Percentiles rank a stretch among this genome's conserved stretches.
Conservation (phyloP, 1,140 invertebrate genomes). For the Lutraria rhynchaena region DNA sequence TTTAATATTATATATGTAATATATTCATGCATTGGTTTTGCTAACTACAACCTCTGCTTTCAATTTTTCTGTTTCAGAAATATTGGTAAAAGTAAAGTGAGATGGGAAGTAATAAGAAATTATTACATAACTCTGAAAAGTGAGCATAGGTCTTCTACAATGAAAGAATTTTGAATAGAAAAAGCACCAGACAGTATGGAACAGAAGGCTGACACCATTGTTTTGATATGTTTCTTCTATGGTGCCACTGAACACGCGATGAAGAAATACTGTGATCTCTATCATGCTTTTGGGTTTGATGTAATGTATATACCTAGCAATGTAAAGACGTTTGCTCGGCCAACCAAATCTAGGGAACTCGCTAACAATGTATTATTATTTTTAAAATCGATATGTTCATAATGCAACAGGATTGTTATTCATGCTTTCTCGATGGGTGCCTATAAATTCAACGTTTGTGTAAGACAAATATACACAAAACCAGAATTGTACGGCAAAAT, state of each 20-base stretch:
- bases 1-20: too few relatives aligned
- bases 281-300: conserved; percentile 30
- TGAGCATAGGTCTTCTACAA: too few relatives aligned
- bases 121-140: too few relatives aligned
- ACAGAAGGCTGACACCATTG: conserved; percentile 1
- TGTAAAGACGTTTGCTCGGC: conserved; percentile 48
- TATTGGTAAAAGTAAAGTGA: too few relatives aligned
- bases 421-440: conserved; percentile 53
- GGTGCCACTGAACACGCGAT: conserved; percentile 15
- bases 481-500: conserved; percentile 1
- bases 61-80: too few relatives aligned
- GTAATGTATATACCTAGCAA: conserved; percentile 11
- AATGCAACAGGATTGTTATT: conserved; percentile 27
- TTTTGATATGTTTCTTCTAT: conserved; percentile 43
- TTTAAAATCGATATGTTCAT: background rate
- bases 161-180: too few relatives aligned
- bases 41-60: too few relatives aligned
- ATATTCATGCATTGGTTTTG: too few relatives aligned
- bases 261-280: conserved; percentile 21
- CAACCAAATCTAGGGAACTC: conserved; percentile 18
- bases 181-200: too few relatives aligned
- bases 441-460: conserved; percentile 38
- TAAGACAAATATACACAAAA: conserved; percentile 27
- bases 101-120: too few relatives aligned
- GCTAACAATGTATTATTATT: conserved; percentile 9